phyloP scores from a whole-genome alignment of 2,888 invertebrate genomes.

The Gastrophysa polygoni region DNA sequence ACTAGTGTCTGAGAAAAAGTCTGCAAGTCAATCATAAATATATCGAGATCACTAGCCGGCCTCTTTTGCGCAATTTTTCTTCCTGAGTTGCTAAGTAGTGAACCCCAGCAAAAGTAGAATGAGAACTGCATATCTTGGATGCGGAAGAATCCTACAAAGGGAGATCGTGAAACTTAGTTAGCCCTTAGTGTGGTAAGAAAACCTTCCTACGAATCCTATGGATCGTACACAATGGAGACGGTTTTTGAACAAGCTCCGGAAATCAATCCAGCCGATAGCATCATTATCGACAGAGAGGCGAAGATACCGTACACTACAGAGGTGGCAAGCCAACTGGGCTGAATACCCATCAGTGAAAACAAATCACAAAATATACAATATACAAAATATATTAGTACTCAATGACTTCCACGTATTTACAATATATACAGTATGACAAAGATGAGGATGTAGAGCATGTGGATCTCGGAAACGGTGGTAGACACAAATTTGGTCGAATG shows the following conservation, averaged over 20 bases:
- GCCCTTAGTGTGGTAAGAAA: slow-evolving; percentile 28
- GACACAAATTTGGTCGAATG: too few relatives aligned
- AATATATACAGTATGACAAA: too few relatives aligned
- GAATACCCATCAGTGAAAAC: slow-evolving; percentile 27
- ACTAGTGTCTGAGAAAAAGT: too few relatives aligned
- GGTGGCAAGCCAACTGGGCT: slow-evolving; percentile 10
- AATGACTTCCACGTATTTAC: too few relatives aligned
- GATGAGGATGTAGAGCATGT: too few relatives aligned
- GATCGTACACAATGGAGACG: slow-evolving; percentile 50
- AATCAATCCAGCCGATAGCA: slow-evolving; percentile 55
- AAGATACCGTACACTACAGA: slow-evolving; percentile 33
- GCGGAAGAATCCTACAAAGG: slow-evolving; percentile 2
- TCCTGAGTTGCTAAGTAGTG: not conserved
- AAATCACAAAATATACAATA: too few relatives aligned
- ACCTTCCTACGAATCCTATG: slow-evolving; percentile 28
- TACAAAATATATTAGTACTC: too few relatives aligned
- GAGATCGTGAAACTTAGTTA: slow-evolving; percentile 28
- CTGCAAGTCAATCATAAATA: too few relatives aligned
- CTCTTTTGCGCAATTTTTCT: not conserved
- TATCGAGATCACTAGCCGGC: too few relatives aligned
- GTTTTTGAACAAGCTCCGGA: slow-evolving; percentile 54
- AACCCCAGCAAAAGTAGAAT: not conserved
- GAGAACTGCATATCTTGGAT: not conserved
- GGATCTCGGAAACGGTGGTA: too few relatives aligned
- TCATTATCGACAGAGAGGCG: slow-evolving; percentile 51